These are phyloP conservation scores for Rotaria socialis DNA, from an alignment of 2,888 invertebrate species.

Conservation along the genomic window DNA sequence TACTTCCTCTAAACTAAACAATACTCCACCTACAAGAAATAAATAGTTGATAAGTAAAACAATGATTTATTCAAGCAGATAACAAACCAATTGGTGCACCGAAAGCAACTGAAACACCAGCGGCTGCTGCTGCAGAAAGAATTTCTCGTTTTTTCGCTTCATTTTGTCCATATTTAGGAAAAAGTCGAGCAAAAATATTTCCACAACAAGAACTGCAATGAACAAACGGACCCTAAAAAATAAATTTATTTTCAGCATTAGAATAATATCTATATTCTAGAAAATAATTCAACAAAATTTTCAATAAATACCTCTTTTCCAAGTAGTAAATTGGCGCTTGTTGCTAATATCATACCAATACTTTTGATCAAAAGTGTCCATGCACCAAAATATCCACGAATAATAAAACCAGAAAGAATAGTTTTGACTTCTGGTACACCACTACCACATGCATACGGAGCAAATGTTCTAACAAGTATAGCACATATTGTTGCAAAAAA, in stretches of 20 bases:
- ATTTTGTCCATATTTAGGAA: constrained; percentile 96
- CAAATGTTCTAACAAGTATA: constrained; percentile 89
- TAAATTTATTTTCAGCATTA: too few relatives aligned
- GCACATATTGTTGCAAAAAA: constrained; percentile 85
- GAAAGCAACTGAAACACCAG: constrained; percentile 97
- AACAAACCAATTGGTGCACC: constrained; percentile 87
- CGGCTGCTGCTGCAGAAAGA: constrained; percentile 92
- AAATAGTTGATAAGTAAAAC: too few relatives aligned
- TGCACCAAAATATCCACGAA: constrained; percentile 93
- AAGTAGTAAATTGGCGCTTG: constrained; percentile 87
- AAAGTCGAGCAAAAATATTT: constrained; percentile 93
- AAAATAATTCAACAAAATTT: too few relatives aligned
- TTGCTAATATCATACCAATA: constrained; percentile 71
- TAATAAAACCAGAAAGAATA: constrained; percentile 90
- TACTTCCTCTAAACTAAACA: constrained; percentile 95
- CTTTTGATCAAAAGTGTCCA: constrained; percentile 93
- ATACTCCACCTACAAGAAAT: constrained; percentile 67
- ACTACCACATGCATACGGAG: constrained; percentile 97
- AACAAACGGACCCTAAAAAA: constrained; percentile 79
- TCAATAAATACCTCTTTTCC: constrained; percentile 72
- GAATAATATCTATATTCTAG: too few relatives aligned
- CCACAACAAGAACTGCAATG: constrained; percentile 91
- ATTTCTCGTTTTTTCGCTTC: constrained; percentile 99
- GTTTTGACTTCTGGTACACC: constrained; percentile 84
- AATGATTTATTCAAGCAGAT: background rate